Base-by-base conservation (phyloP, 2,113 vertebrate genomes). In the Rutilus rutilus region DNA sequence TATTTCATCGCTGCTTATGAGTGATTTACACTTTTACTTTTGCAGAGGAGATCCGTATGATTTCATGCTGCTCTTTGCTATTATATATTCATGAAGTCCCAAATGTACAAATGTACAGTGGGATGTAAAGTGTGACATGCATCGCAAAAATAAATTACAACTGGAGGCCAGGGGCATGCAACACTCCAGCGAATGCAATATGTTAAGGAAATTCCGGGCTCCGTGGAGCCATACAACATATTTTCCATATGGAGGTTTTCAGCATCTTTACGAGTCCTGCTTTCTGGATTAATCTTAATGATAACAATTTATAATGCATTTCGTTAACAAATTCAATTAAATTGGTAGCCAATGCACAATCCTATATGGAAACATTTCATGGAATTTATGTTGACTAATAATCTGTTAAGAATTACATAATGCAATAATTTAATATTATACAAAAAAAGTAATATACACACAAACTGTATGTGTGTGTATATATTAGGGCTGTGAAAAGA, bases 21-120 rank as follows among this genome's bases (percentile, higher is more conserved):
- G 77, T 85, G 86, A 88, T 90, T 86, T 85, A 86, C 87, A 90
- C 88, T 89, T 84, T 88, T 86, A 75, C 65, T 85, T 87, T 88
- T 88, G 86, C 89, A 50, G 84, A 80, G 82, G 74, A 71, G 73
- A 89, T 86, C 86, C 60, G 59, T 86, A 85, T 84, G 83, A 82
- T 88, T 90, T 86, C 59, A 54, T 60, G 23, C 42, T 7, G 19
- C 77, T 64, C 67, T 84, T 65, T 75, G 33, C 21, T 36, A 85
- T 85, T 84, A 89, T 82, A 69, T 83, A 80, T 88, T 90, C 80
- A 87, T 84, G 65, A 82, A 85, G 80, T 80, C 52, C 57, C 42
- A 52, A 82, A 65, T 59, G 57, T 89, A 87, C 81, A 89, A 86
- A 84, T 78, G 87, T 78, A 78, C 79, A 67, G 79, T 27, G 80